Evolutionary conservation across 2,797 vertebrate species (phyloP).

Genomic region (Molossus molossus): DNA sequence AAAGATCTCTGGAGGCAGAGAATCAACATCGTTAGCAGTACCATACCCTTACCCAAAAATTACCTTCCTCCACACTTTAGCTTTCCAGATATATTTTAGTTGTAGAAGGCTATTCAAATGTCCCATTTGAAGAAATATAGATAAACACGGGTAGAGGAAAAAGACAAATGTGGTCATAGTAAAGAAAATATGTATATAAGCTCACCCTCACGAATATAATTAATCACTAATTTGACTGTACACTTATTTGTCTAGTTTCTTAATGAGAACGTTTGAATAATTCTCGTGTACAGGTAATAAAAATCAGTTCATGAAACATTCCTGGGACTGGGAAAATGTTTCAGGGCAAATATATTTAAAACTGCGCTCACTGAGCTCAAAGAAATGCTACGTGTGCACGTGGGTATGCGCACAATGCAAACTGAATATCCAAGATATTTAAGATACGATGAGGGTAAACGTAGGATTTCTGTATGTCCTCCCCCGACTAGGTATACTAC

Average conservation of each 20-base stretch:
- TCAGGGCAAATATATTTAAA: constrained; percentile 59
- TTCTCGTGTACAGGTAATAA: constrained; percentile 53
- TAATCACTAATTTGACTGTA: constrained; percentile 38
- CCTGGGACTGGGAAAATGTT: constrained; percentile 31
- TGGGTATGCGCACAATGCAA: not conserved
- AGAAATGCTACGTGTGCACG: not conserved
- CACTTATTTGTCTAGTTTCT: constrained; percentile 52
- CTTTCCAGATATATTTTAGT: constrained; percentile 45
- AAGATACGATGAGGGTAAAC: constrained; percentile 51
- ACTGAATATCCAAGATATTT: constrained; percentile 52
- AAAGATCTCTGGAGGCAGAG: constrained; percentile 67
- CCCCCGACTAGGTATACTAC: not conserved
- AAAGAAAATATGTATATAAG: constrained; percentile 31
- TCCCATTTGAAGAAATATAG: constrained; percentile 29
- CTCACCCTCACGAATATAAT: not conserved
- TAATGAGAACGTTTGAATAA: constrained; percentile 47
- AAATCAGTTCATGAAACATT: constrained; percentile 53
- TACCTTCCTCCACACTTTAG: constrained; percentile 28
- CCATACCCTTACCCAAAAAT: not conserved
- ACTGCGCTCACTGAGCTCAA: constrained; percentile 55
- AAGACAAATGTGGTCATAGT: not conserved
- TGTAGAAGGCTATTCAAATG: constrained; percentile 24
- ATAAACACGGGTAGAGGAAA: not conserved
- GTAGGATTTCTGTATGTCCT: constrained; percentile 50
- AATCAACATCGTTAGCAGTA: constrained; percentile 69